A percentile compares a stretch with the other conserved stretches of the same genome.
Conservation (phyloP, 2,888 invertebrate genomes). For the Drosophila monieri region DNA sequence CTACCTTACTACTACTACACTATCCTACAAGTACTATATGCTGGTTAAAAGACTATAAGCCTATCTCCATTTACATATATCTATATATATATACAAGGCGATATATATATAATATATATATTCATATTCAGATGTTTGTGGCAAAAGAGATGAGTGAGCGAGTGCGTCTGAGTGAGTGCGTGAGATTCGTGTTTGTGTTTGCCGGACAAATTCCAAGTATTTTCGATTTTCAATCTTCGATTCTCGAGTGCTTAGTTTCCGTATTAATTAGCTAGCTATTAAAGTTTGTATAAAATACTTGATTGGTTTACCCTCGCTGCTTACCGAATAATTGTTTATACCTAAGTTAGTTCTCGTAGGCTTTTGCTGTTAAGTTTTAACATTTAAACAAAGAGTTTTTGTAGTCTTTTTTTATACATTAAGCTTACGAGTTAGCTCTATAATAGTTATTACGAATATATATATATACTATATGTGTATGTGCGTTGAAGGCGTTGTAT, state of each 20-base stretch:
- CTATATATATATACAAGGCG: slow-evolving; percentile 28
- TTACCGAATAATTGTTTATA: slow-evolving; percentile 12
- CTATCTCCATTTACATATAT: slow-evolving; percentile 45
- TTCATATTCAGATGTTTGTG: slow-evolving; percentile 25
- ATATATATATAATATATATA: slow-evolving; percentile 23
- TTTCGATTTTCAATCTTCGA: slow-evolving; percentile 53
- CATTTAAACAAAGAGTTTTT: slow-evolving; percentile 37
- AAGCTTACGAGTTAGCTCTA: slow-evolving; percentile 22
- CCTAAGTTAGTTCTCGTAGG: slow-evolving; percentile 48
- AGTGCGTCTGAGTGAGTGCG: slow-evolving; percentile 22
- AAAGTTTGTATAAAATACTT: slow-evolving; percentile 52
- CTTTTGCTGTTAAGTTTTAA: slow-evolving; percentile 68
- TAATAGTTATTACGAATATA: slow-evolving; percentile 35
- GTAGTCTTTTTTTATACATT: slow-evolving; percentile 56
- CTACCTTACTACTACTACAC: slow-evolving; percentile 59
- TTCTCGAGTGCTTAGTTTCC: slow-evolving; percentile 50
- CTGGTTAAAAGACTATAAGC: slow-evolving; percentile 58
- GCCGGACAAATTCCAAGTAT: slow-evolving; percentile 63
- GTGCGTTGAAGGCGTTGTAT: slow-evolving; percentile 59
- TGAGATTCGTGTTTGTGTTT: slow-evolving; percentile 22
- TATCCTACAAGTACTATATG: slow-evolving; percentile 49
- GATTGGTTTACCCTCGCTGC: slow-evolving; percentile 13
- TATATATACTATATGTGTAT: slow-evolving; percentile 21
- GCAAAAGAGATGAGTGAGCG: slow-evolving; percentile 42
- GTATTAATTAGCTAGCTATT: slow-evolving; percentile 51